Evolutionary conservation across 2,888 invertebrate species (phyloP), one percentile per base, ranked within the genome.

Genomic region (Pseudolycoriella hygida): DNA sequence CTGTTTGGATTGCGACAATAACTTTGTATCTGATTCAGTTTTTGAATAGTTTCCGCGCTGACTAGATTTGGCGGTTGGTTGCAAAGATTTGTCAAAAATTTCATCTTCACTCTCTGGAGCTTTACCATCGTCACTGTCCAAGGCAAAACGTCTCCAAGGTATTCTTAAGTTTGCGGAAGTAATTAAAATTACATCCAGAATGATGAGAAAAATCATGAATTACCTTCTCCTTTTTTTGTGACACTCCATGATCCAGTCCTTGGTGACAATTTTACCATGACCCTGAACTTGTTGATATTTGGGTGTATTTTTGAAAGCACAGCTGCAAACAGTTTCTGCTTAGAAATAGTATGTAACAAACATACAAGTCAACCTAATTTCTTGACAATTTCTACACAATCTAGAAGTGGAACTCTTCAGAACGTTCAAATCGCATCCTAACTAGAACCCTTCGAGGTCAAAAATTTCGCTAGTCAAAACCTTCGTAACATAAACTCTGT

Each of bases 261-360:
- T 77, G 17, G 61, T 73, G 2, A 81, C 79, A 46, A 79, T 84
- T 50, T 56, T 57, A 48, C 74, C 74, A 2, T 73, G 70, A 48
- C 70, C 70, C 52, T 70, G 71, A 2, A 82, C 81, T 62, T 80
- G 74, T 43, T 74, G 72, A 60, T 82, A 82, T 63, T 92, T 92
- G 3, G 92, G 93, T 4, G 92, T 92, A 61, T 85, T 85, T 4
- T 74, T 67, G 65, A 89, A 90, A 11, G 92, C 90, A 67, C 90
- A 92, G 40, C 90, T 89, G 62, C 5, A 67, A 64, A n/a, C n/a
- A n/a, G n/a, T n/a, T n/a, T n/a, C n/a, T n/a, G n/a, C n/a, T n/a
- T n/a, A n/a, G n/a, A n/a, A n/a, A n/a, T n/a, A n/a, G n/a, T n/a
- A n/a, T n/a, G n/a, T n/a, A n/a, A n/a, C n/a, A n/a, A n/a, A n/a